Base-by-base conservation (phyloP, 2,888 invertebrate genomes). In the Matsumyia berberina region DNA sequence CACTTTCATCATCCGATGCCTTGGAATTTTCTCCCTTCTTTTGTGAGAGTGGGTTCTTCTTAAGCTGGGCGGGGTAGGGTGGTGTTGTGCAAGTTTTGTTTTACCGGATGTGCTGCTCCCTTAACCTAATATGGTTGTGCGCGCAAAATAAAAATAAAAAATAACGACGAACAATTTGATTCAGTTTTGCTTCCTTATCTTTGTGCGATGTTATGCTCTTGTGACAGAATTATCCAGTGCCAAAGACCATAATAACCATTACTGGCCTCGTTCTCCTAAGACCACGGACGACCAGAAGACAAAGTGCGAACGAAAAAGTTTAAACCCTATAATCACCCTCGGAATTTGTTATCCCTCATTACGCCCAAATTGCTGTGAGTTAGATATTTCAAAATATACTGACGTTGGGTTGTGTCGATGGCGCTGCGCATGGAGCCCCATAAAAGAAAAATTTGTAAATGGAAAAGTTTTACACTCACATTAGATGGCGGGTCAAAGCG, bases 261-360 rank as follows among this genome's bases (percentile, higher is more conserved):
- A 6, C 33, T 57, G 44, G 57, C 7, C 57, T 39, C 57, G 24
- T 58, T 19, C 12, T 29, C 29, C 29, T 29, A 37, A 39, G 37
- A 58, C 39, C 11, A 39, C 24, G 37, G 39, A 58, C 31, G 31
- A 29, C 15, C 46, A 64, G 46, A 58, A 37, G 51, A 70, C 62
- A 76, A 64, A 64, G 69, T 60, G 62, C n/a, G 55, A 76, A 51
- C 35, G 60, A 60, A 67, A 66, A 72, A 77, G 53, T 73, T 78
- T 66, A 62, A 78, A 67, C 60, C 67, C 72, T 70, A 67, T 83
- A 83, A 83, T 83, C 60, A 67, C 67, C 55, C 53, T 67, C 66
- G 49, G 62, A 83, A 83, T 83, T 83, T 78, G 78, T 78, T 83
- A 78, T 78, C 83, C 83, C 83, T 83, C 83, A 83, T 83, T 83